Conservation (phyloP, 2,113 vertebrate species). For the Cyanoliseus patagonus region DNA sequence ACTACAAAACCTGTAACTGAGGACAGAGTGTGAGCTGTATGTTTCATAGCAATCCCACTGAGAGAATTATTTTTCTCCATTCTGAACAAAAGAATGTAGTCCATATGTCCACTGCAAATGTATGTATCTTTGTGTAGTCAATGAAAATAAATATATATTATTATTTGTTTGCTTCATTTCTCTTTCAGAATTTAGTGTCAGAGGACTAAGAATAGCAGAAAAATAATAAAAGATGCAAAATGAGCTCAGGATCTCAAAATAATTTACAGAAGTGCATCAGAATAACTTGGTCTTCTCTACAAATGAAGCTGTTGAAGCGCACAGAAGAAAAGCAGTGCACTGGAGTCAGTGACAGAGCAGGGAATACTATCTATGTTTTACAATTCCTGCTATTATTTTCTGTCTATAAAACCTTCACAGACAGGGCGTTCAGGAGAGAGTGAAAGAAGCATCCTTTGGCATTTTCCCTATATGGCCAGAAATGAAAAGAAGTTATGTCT, state of each 20-base stretch:
- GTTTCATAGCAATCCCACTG: neutral
- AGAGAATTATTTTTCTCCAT: neutral
- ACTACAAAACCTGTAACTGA: neutral
- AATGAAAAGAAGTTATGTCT: neutral
- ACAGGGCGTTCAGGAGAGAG: neutral
- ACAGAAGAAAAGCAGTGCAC: neutral
- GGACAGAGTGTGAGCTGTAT: neutral
- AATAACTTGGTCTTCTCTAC: neutral
- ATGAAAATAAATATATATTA: neutral
- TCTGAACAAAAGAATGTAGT: neutral
- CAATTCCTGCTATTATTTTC: neutral
- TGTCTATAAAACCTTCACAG: neutral
- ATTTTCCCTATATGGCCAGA: neutral
- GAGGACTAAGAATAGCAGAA: neutral
- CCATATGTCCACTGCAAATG: neutral
- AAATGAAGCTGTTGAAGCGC: neutral
- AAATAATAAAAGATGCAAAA: neutral
- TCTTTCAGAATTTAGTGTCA: neutral
- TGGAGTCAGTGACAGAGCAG: neutral
- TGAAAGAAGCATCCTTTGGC: neutral
- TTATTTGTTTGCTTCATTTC: neutral
- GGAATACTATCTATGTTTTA: neutral
- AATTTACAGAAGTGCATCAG: neutral
- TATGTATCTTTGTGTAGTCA: neutral
- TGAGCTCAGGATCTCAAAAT: neutral